Percentiles rank a stretch among this genome's conserved stretches.
These are phyloP conservation scores for Xenopus laevis DNA, from an alignment of 2,113 vertebrate species.

Conservation along the genomic window DNA sequence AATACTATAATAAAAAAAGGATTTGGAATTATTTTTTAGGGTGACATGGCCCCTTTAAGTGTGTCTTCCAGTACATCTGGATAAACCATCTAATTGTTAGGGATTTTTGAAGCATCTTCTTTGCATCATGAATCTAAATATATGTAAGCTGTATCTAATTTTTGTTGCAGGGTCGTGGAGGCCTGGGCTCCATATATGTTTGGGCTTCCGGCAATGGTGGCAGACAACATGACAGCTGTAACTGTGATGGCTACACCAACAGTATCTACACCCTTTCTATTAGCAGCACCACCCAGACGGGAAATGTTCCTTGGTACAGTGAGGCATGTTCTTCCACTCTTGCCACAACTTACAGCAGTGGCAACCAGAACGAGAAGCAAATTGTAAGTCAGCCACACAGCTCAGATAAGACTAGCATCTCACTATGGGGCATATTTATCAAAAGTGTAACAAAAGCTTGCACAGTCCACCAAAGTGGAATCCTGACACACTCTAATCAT, in stretches of 20 bases:
- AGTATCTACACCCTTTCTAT: conserved; percentile 98
- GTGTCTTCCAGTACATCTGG: too few species aligned
- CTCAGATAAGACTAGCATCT: background rate
- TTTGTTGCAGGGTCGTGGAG: conserved; percentile 75
- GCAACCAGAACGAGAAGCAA: conserved; percentile 92
- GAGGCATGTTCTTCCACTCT: conserved; percentile 98
- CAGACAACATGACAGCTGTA: conserved; percentile 92
- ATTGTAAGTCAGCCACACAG: conserved; percentile 74
- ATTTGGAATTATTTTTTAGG: too few species aligned
- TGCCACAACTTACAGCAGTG: conserved; percentile 95
- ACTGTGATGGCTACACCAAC: conserved; percentile 98
- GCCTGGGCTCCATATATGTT: conserved; percentile 94
- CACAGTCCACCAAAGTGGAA: background rate
- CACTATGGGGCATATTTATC: background rate
- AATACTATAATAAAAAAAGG: too few species aligned
- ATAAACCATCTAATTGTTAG: too few species aligned
- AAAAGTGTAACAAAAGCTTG: background rate
- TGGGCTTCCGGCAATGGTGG: conserved; percentile 97
- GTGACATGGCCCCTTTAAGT: too few species aligned
- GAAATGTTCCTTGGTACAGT: conserved; percentile 97
- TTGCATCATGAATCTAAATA: too few species aligned
- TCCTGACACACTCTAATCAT: too few species aligned
- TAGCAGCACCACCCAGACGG: conserved; percentile 92
- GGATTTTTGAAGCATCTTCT: too few species aligned
- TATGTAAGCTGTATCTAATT: too few species aligned